Percentiles rank a stretch among this genome's conserved stretches.
Conservation (phyloP, 2,797 vertebrate genomes). For the Chiloscyllium punctatum region DNA sequence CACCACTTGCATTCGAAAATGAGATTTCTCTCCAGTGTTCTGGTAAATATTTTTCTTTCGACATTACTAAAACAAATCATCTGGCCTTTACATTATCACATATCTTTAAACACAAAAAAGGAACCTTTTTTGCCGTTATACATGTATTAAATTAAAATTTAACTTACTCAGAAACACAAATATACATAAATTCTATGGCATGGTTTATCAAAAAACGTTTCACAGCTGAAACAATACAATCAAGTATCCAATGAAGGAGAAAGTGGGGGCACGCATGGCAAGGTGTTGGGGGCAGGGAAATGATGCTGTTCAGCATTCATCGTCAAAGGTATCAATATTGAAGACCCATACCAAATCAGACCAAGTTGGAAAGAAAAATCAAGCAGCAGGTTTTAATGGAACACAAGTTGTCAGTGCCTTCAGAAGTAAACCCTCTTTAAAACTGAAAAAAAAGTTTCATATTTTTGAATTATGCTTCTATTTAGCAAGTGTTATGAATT, state of each 20-base stretch:
- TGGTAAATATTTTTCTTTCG: background rate
- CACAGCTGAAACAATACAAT: background rate
- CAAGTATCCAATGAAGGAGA: background rate
- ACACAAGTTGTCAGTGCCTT: background rate
- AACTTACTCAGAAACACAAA: background rate
- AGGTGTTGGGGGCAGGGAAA: too few species aligned
- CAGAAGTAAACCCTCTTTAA: background rate
- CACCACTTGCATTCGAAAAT: background rate
- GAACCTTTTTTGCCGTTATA: background rate
- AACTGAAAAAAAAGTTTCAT: background rate
- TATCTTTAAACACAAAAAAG: background rate
- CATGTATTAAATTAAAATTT: background rate
- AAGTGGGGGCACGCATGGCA: too few species aligned
- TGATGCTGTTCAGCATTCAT: background rate
- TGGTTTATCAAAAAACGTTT: background rate
- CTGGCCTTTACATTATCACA: background rate
- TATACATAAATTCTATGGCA: background rate
- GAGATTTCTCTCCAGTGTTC: background rate
- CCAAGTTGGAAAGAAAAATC: background rate
- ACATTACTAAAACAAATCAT: background rate
- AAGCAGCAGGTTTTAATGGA: background rate
- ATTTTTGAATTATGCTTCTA: background rate
- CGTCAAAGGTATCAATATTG: too few species aligned
- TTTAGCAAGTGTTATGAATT: background rate
- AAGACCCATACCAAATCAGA: background rate